Conservation (phyloP, 2,888 invertebrate species). For the Xestia rhomboidea region DNA sequence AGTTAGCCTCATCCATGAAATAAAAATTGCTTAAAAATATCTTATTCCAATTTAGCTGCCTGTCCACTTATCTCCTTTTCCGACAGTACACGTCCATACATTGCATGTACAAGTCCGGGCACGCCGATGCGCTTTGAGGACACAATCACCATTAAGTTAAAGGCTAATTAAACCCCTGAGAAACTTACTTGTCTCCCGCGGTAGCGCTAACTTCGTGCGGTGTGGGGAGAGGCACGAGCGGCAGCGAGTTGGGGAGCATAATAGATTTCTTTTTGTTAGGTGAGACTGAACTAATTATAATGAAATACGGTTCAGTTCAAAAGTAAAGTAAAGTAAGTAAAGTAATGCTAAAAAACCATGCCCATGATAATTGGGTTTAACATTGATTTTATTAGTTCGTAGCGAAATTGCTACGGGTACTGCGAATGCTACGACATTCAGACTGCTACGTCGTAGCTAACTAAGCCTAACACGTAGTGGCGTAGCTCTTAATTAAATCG, state of each 20-base stretch:
- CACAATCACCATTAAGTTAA: conserved; percentile 86
- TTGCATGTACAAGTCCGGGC: conserved; percentile 62
- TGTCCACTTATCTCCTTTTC: conserved; percentile 5
- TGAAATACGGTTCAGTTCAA: neutral
- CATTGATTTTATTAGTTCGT: neutral
- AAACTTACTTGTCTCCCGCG: conserved; percentile 83
- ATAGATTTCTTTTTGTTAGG: neutral
- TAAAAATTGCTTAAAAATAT: neutral
- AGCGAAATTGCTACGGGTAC: neutral
- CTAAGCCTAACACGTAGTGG: neutral
- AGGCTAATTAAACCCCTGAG: conserved; percentile 86
- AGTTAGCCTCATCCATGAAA: neutral
- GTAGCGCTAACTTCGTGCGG: conserved; percentile 74
- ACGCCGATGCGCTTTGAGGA: conserved; percentile 74
- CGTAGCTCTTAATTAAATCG: no score
- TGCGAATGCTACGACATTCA: neutral
- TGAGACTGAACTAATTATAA: neutral
- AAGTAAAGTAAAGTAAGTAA: neutral
- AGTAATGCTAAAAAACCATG: neutral
- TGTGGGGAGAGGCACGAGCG: conserved; percentile 58
- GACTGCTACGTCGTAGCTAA: conserved; percentile 31
- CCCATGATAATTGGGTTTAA: no score
- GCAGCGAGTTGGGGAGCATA: conserved; percentile 42
- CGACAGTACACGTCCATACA: conserved; percentile 41
- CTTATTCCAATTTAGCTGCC: neutral